Percentiles rank a stretch among this genome's conserved stretches.
Conservation (phyloP, 2,888 invertebrate species). For the Ecliptopera silaceata region DNA sequence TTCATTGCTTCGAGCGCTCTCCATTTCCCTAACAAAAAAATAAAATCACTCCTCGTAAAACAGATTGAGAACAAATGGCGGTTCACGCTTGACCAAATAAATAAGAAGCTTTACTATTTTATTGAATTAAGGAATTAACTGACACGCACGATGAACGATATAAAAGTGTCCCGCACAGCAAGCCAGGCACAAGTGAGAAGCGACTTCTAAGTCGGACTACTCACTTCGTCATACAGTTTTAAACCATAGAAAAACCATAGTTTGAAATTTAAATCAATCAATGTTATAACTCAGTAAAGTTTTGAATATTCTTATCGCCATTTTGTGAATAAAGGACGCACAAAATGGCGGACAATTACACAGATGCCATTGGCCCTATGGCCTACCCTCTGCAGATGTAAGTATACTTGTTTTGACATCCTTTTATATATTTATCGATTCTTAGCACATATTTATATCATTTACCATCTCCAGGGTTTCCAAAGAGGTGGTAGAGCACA, state of each 20-base stretch:
- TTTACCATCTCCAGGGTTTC: slow-evolving; percentile 57
- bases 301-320: slow-evolving; percentile 45
- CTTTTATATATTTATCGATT: no score
- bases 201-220: slow-evolving; percentile 79
- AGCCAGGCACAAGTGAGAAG: slow-evolving; percentile 76
- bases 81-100: slow-evolving; percentile 73
- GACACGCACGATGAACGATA: slow-evolving; percentile 75
- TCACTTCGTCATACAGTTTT: slow-evolving; percentile 73
- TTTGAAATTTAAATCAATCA: slow-evolving; percentile 32
- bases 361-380: slow-evolving; percentile 69
- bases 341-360: slow-evolving; percentile 74
- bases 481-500: slow-evolving; percentile 70
- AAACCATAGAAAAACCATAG: not conserved
- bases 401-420: slow-evolving; percentile 47
- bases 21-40: slow-evolving; percentile 37
- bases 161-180: slow-evolving; percentile 56
- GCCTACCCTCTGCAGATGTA: slow-evolving; percentile 75
- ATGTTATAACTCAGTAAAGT: slow-evolving; percentile 50
- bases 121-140: slow-evolving; percentile 82
- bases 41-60: slow-evolving; percentile 41
- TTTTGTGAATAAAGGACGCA: slow-evolving; percentile 53
- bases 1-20: slow-evolving; percentile 15
- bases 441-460: no score
- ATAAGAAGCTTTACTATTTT: slow-evolving; percentile 78
- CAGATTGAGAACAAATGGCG: slow-evolving; percentile 69